phyloP scores from a whole-genome alignment of 1,140 invertebrate genomes.

The Lepidotrigona ventralis region DNA sequence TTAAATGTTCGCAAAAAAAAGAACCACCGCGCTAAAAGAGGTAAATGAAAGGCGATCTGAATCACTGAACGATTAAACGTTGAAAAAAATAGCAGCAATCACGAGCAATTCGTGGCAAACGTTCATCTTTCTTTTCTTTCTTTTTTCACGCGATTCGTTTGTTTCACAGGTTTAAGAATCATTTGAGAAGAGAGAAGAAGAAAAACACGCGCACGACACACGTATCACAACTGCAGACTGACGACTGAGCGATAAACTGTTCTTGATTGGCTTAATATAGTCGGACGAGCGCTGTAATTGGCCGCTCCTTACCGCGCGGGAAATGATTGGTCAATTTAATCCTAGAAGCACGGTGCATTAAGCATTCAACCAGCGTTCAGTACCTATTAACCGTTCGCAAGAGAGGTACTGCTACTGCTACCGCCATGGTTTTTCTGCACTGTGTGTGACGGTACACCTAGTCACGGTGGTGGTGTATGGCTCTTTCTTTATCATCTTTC shows the following conservation, averaged over 20 bases:
- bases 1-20: slow-evolving; percentile 9
- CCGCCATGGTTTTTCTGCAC: slow-evolving; percentile 46
- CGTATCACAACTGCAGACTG: slow-evolving; percentile 68
- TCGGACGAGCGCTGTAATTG: slow-evolving; percentile 77
- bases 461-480: slow-evolving; percentile 31
- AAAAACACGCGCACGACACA: slow-evolving; percentile 52
- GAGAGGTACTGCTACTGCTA: slow-evolving; percentile 51
- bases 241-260: slow-evolving; percentile 80
- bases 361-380: slow-evolving; percentile 79
- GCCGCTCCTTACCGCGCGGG: slow-evolving; percentile 75
- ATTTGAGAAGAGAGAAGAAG: background rate
- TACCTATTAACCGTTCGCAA: slow-evolving; percentile 75
- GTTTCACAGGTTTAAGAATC: slow-evolving; percentile 16
- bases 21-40: background rate
- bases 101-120: background rate
- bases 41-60: background rate
- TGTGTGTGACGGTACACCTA: slow-evolving; percentile 42
- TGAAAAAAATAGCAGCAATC: background rate
- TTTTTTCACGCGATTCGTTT: slow-evolving; percentile 19
- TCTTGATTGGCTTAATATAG: slow-evolving; percentile 81
- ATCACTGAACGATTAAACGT: slow-evolving; percentile 22
- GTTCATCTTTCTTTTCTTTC: background rate
- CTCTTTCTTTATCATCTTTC: slow-evolving; percentile 46
- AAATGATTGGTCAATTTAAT: slow-evolving; percentile 81
- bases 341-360: slow-evolving; percentile 78